Base-by-base conservation (phyloP, 2,888 invertebrate genomes). In the Clostera curtula region DNA sequence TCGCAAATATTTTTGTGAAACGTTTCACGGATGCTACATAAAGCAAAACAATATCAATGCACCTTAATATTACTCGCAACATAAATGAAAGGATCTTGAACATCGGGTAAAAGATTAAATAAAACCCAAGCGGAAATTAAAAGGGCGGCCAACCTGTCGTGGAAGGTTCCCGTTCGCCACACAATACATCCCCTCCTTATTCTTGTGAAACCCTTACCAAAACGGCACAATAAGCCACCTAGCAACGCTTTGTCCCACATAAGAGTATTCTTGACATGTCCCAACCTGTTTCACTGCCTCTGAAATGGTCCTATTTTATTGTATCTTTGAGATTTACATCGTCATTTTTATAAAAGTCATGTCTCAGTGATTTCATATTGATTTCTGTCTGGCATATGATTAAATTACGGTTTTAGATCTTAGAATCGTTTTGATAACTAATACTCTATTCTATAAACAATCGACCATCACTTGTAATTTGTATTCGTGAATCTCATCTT, bases 91-190 rank as follows among this genome's bases (percentile, higher is more conserved):
- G 2, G 10, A 9, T 8, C 6, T 12, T 9, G 10, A 15, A 10
- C 9, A 10, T n/a, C 21, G 13, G n/a, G 7, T n/a, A 12, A 12
- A 12, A 49, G 47, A 49, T 49, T 42, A 40, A 37, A 43, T 46
- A 42, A 49, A 40, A 47, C 33, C 42, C 47, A 42, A 36, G n/a
- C 44, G 44, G 50, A 49, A 47, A 49, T 49, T 47, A 47, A 38
- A 49, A 42, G 50, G 34, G 24, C 42, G 37, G 25, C 25, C 58
- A 58, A 58, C 58, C 58, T 58, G 58, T 51, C 53, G 43, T 41
- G 19, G 13, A 9, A 21, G 32, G 34, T 37, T 44, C 42, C 43
- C 43, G 41, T 43, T 29, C 27, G 24, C 36, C 31, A 35, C 34
- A 49, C 50, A 49, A 49, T 47, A 40, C 50, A 43, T 40, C 36